A percentile compares a stretch with the other conserved stretches of the same genome.
Evolutionary conservation across 1,140 invertebrate genomes (phyloP).

Genomic region (Mesaphorura yosii): DNA sequence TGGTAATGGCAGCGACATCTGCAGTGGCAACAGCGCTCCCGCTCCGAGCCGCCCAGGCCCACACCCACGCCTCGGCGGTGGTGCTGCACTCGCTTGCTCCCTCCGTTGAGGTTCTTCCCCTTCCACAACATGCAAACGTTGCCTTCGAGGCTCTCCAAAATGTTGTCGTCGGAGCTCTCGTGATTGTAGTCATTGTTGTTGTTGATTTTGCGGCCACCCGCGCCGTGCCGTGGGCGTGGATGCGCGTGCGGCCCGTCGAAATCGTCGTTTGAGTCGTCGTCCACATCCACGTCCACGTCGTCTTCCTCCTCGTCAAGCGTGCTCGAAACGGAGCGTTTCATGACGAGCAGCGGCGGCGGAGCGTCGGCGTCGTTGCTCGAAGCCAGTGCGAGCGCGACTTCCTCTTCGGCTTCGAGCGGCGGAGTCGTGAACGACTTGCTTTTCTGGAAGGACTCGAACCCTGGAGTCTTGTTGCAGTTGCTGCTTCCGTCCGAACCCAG

Average conservation of each 20-base stretch:
- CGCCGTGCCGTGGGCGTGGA: not conserved
- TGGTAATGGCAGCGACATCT: too few species aligned
- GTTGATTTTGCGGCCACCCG: conserved; percentile 7
- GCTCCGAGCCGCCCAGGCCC: too few species aligned
- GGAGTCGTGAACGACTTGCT: conserved; percentile 18
- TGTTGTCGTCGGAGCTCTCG: conserved; percentile 22
- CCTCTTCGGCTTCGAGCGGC: conserved; percentile 22
- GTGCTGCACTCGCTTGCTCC: not conserved
- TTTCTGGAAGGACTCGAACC: conserved; percentile 22
- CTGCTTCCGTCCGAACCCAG: conserved; percentile 30
- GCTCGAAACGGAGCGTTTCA: conserved; percentile 24
- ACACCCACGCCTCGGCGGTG: too few species aligned
- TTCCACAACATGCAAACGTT: conserved; percentile 23
- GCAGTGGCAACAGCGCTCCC: too few species aligned
- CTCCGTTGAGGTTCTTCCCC: conserved; percentile 15
- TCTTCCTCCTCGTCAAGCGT: conserved; percentile 30
- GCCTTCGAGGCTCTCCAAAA: conserved; percentile 27
- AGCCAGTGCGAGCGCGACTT: not conserved
- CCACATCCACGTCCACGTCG: conserved; percentile 24
- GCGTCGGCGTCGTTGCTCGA: too few species aligned
- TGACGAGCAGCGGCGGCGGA: too few species aligned
- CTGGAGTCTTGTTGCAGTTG: conserved; percentile 26
- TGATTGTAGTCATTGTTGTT: conserved; percentile 30
- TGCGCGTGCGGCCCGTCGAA: not conserved
- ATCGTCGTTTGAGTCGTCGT: too few species aligned